Percentiles rank a stretch among this genome's conserved stretches.
phyloP scores from a whole-genome alignment of 2,113 vertebrate species.

The Sturnira hondurensis region DNA sequence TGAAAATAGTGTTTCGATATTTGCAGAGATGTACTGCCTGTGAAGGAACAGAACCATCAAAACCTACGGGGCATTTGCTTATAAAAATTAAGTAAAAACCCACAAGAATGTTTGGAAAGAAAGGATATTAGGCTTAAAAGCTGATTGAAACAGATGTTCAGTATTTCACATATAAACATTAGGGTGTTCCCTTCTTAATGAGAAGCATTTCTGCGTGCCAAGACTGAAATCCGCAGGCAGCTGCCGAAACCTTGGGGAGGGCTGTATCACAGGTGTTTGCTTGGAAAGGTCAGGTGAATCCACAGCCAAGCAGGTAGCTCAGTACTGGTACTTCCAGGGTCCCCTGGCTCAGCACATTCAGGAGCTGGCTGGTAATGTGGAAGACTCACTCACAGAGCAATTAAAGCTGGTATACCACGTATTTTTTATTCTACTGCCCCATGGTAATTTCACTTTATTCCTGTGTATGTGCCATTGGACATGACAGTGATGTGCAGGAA shows the following conservation, averaged over 20 bases:
- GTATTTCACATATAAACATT: neutral
- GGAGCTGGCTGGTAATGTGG: neutral
- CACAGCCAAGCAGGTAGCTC: neutral
- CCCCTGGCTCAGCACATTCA: neutral
- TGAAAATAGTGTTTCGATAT: neutral
- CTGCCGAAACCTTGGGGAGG: neutral
- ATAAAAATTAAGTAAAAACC: conserved; percentile 13
- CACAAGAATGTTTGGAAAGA: conserved; percentile 29
- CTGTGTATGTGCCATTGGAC: neutral
- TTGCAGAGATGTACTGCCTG: neutral
- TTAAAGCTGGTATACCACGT: neutral
- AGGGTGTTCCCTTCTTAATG: neutral
- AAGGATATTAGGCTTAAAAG: neutral
- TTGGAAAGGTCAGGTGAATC: neutral
- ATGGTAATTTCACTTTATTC: neutral
- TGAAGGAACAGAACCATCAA: neutral
- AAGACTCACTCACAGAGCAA: neutral
- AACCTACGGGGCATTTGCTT: neutral
- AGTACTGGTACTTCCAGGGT: neutral
- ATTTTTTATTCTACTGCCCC: neutral
- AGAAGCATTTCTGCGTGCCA: neutral
- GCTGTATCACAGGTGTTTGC: neutral
- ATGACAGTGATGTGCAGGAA: neutral
- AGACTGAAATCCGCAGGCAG: neutral
- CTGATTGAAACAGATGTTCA: conserved; percentile 39